These are phyloP conservation scores for Drosophila bifasciata DNA, from an alignment of 1,140 invertebrate species.

Conservation along the genomic window DNA sequence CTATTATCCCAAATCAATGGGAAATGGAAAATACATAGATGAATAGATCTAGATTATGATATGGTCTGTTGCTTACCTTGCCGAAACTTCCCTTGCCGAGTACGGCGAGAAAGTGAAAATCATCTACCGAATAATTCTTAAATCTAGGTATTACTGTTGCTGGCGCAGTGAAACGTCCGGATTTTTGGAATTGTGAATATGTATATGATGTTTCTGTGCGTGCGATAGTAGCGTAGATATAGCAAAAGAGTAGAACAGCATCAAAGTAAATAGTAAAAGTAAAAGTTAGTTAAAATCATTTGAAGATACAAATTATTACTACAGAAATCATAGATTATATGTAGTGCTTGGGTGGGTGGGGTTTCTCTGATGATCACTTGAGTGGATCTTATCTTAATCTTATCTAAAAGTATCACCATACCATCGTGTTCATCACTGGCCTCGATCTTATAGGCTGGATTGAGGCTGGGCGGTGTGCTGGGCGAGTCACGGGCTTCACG, in stretches of 20 bases:
- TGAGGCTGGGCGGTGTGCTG: constrained; percentile 79
- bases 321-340: constrained; percentile 5
- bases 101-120: constrained; percentile 97
- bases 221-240: constrained; percentile 30
- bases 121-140: constrained; percentile 94
- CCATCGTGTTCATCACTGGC: constrained; percentile 80
- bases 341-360: constrained; percentile 3
- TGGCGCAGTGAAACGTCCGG: constrained; percentile 91
- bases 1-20: constrained; percentile 84
- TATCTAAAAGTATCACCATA: constrained; percentile 38
- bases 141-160: constrained; percentile 93
- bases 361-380: constrained; percentile 44
- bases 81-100: constrained; percentile 98
- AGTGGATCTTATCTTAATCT: constrained; percentile 13
- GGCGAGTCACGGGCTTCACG: constrained; percentile 80
- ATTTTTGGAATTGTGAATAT: constrained; percentile 88
- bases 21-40: not conserved
- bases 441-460: constrained; percentile 83
- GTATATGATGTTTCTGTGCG: constrained; percentile 84
- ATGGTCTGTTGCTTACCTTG: constrained; percentile 88
- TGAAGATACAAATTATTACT: not conserved
- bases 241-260: constrained; percentile 10
- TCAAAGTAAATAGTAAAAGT: not conserved
- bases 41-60: not conserved
- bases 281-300: constrained; percentile 15